Percentiles rank a stretch among this genome's conserved stretches.
These are phyloP conservation scores for Melanostoma scalare DNA, from an alignment of 2,888 invertebrate genomes.

Conservation along the genomic window DNA sequence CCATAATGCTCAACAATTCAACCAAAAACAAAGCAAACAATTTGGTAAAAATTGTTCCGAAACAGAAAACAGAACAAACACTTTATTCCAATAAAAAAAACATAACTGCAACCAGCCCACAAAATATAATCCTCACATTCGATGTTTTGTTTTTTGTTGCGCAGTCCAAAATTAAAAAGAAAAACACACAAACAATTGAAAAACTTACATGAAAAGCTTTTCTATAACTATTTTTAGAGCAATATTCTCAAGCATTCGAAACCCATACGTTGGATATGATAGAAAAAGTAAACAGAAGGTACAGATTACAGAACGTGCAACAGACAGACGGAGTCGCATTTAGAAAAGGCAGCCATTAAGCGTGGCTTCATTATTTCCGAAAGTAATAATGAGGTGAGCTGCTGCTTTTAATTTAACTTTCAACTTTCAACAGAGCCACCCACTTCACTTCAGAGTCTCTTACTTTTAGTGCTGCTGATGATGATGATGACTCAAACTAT, in stretches of 20 bases:
- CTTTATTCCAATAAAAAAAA: slow-evolving; percentile 31
- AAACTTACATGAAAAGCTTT: slow-evolving; percentile 5
- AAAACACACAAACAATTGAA: slow-evolving; percentile 10
- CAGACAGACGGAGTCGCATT: slow-evolving; percentile 5
- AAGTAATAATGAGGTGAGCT: slow-evolving; percentile 46
- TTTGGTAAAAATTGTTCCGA: slow-evolving; percentile 33
- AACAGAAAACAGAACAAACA: slow-evolving; percentile 31
- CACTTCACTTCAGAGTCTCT: too few relatives aligned
- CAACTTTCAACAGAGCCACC: not conserved
- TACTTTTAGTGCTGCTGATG: not conserved
- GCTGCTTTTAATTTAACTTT: slow-evolving; percentile 47
- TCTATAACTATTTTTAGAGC: not conserved
- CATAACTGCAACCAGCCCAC: slow-evolving; percentile 39
- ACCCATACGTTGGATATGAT: not conserved
- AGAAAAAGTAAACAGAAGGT: not conserved
- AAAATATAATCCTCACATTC: slow-evolving; percentile 12
- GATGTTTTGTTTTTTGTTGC: slow-evolving; percentile 27
- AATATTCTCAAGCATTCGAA: not conserved
- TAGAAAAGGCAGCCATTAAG: slow-evolving; percentile 4
- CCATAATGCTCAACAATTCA: slow-evolving; percentile 13
- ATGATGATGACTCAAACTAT: slow-evolving; percentile 10
- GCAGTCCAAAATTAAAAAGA: slow-evolving; percentile 1
- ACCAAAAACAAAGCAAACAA: slow-evolving; percentile 30
- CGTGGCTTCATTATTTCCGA: slow-evolving; percentile 38
- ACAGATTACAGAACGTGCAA: slow-evolving; percentile 34